A percentile compares a stretch with the other conserved stretches of the same genome.
These are phyloP conservation scores for Scrobipalpa costella DNA, from an alignment of 2,888 invertebrate species.

Conservation along the genomic window DNA sequence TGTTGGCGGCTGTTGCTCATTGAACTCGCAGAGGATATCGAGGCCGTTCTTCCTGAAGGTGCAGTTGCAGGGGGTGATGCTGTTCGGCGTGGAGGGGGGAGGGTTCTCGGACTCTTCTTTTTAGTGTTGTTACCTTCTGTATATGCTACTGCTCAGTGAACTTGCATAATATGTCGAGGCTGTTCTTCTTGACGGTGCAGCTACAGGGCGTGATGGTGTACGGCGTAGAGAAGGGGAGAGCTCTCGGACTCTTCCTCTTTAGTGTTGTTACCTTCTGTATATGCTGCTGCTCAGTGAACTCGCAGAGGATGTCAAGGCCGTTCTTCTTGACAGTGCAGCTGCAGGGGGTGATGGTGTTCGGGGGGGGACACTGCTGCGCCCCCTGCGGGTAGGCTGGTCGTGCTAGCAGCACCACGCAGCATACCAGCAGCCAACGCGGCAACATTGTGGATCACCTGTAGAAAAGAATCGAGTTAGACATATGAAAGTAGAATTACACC, in stretches of 20 bases:
- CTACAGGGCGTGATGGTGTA: neutral
- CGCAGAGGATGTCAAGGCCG: constrained; percentile 93
- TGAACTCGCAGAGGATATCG: constrained; percentile 93
- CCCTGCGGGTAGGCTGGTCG: constrained; percentile 72
- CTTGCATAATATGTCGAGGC: no score
- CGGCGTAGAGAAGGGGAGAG: neutral
- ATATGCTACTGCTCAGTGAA: no score
- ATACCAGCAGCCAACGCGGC: constrained; percentile 75
- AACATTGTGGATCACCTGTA: constrained; percentile 70
- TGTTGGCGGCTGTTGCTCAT: constrained; percentile 88
- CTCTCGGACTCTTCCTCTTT: neutral
- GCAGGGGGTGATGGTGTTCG: constrained; percentile 89
- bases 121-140: neutral
- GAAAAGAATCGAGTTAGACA: neutral
- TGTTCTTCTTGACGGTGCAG: neutral
- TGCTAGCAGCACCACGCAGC: constrained; percentile 79
- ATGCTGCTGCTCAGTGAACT: constrained; percentile 90
- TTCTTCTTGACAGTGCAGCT: constrained; percentile 92
- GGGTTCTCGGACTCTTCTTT: no score
- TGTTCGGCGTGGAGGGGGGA: constrained; percentile 86
- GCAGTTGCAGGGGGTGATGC: constrained; percentile 91
- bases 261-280: constrained; percentile 80
- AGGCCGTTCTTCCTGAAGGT: constrained; percentile 93
- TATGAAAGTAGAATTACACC: no score
- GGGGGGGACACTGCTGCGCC: constrained; percentile 88